Base-by-base conservation (phyloP, 2,113 vertebrate genomes). In the Paratilapia polleni region DNA sequence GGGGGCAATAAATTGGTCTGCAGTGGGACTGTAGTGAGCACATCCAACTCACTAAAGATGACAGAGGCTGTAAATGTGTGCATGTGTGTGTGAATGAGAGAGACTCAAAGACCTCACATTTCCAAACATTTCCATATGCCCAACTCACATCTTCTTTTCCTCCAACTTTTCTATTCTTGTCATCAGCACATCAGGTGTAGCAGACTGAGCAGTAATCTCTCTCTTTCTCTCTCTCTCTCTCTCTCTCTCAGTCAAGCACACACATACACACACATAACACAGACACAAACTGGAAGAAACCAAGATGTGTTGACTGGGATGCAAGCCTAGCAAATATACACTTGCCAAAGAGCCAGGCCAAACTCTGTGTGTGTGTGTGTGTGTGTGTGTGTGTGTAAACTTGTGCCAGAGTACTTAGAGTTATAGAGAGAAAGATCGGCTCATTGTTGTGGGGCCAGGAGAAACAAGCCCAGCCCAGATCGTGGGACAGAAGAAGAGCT, bases 391-490 rank as follows among this genome's bases (percentile, higher is more conserved):
- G 57, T 15, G 34, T 78, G 70, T 24, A 57, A 17, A 15, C 11
- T 1, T 59, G 22, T n/a, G 56, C 78, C 77, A 82, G 74, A 82
- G 77, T 68, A 83, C 77, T 87, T 70, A 36, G 47, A 85, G 85
- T 84, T 78, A 87, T 89, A 80, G 89, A 92, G 81, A 84, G 78
- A 81, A 58, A 76, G 81, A 83, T 76, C 76, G 58, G 58, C 66
- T 49, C 38, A 78, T 49, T 76, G 20, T 47, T 60, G 22, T 43
- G 14, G 52, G 63, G 77, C 81, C 79, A 82, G 43, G 57, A 58
- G 12, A 22, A 58, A 14, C 2, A 17, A 19, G 20, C 60, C 49
- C 58, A 86, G 66, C 66, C 36, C 28, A 58, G 77, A 79, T 43
- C 17, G 6, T 80, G 64, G 38, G 74, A 54, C 59, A 58, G 34